Evolutionary conservation across 2,113 vertebrate genomes (phyloP).

Genomic region (Nothobranchius kuhntae): DNA sequence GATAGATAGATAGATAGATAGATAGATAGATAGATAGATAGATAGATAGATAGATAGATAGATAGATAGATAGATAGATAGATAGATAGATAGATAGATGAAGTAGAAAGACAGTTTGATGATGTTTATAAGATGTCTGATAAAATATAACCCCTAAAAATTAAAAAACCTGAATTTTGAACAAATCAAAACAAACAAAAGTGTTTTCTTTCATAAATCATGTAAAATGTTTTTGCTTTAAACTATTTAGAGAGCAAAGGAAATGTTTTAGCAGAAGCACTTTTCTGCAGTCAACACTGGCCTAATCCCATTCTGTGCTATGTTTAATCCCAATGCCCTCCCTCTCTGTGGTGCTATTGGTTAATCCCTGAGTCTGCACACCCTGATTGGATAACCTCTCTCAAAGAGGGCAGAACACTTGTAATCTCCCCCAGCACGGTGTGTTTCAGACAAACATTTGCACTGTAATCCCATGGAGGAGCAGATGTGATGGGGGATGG

Average conservation of each 20-base stretch:
- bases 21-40: too few species aligned
- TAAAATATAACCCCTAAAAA: too few species aligned
- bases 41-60: too few species aligned
- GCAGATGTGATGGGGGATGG: conserved; percentile 78
- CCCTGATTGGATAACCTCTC: conserved; percentile 71
- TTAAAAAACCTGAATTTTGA: too few species aligned
- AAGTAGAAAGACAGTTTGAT: too few species aligned
- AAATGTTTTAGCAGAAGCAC: conserved; percentile 45
- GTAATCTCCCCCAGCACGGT: conserved; percentile 66
- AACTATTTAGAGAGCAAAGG: conserved; percentile 11
- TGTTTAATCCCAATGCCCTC: conserved; percentile 67
- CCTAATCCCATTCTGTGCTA: conserved; percentile 71
- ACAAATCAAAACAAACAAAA: too few species aligned
- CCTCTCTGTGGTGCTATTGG: conserved; percentile 67
- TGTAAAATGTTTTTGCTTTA: not conserved
- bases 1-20: too few species aligned
- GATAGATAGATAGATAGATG: too few species aligned
- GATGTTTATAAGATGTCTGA: too few species aligned
- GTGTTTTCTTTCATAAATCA: too few species aligned
- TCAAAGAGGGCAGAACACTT: conserved; percentile 49
- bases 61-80: too few species aligned
- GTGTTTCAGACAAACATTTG: conserved; percentile 72
- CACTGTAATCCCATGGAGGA: conserved; percentile 73
- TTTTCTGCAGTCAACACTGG: conserved; percentile 56
- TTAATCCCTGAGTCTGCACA: conserved; percentile 68